Evolutionary conservation across 2,888 invertebrate species (phyloP), one percentile per base, ranked within the genome.

Genomic region (Deilephila porcellus): DNA sequence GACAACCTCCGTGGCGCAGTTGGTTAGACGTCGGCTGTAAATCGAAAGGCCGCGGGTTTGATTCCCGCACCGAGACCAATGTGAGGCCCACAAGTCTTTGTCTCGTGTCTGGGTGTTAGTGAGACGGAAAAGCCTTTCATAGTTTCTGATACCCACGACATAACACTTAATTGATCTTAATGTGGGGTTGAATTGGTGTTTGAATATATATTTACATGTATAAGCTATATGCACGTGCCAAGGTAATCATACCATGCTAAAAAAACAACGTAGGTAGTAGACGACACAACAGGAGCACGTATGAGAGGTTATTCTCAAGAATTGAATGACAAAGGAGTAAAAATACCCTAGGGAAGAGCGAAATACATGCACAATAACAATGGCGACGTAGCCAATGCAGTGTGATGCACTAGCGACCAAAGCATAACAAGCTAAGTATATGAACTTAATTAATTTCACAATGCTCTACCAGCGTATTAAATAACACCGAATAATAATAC

Each of bases 291-390:
- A 79, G 79, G 74, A 77, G 77, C 78, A 79, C 75, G 6, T 75
- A 79, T 78, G 78, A 84, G 81, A 80, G 81, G 79, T 81, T 80
- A 82, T 83, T 82, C 83, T 77, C 72, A 76, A 81, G 84, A 87
- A 90, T 89, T 88, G 85, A 85, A 87, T 84, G 75, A 90, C 89
- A 91, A 90, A 85, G 85, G 79, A 81, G 81, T 81, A 81, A 84
- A 85, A 85, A 85, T 81, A 79, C 76, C 73, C 78, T 73, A 79
- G 79, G 79, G 78, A 76, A 77, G 75, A 67, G 20, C 32, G 74
- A 75, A 73, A 74, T 74, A 73, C 73, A 77, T 74, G 75, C 78
- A 85, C 82, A 84, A 82, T 81, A 73, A 77, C 73, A 56, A 71
- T 37, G n/a, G 14, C 34, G 60, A 20, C 37, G 56, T 17, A n/a